A percentile compares a stretch with the other conserved stretches of the same genome.
phyloP scores from a whole-genome alignment of 2,113 vertebrate species.

The Spea multiplicata region DNA sequence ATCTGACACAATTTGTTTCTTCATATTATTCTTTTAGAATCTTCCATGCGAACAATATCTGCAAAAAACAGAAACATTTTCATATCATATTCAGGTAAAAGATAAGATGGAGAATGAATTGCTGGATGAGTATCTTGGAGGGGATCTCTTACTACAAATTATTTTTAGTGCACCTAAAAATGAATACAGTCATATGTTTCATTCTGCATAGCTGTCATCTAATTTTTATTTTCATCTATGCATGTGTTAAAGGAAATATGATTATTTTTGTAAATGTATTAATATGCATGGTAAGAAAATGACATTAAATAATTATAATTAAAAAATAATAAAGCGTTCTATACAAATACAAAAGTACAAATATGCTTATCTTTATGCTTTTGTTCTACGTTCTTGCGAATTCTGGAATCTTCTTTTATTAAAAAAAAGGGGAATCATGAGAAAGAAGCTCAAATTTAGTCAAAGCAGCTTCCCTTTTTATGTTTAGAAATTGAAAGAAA shows the following conservation, averaged over 20 bases:
- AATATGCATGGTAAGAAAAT: too few relatives aligned
- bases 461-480: slow-evolving; percentile 78
- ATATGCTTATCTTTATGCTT: neutral
- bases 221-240: neutral
- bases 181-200: too few relatives aligned
- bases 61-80: slow-evolving; percentile 69
- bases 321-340: too few relatives aligned
- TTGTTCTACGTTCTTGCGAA: slow-evolving; percentile 3
- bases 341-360: too few relatives aligned
- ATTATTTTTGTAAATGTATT: too few relatives aligned
- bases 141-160: slow-evolving; percentile 15
- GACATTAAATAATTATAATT: too few relatives aligned
- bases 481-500: slow-evolving; percentile 88
- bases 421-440: slow-evolving; percentile 4
- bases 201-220: too few relatives aligned
- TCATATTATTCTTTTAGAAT: slow-evolving; percentile 57
- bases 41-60: slow-evolving; percentile 65
- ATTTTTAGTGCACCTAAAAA: slow-evolving; percentile 23
- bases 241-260: slow-evolving; percentile 22
- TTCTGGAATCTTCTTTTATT: slow-evolving; percentile 21
- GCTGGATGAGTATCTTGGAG: slow-evolving; percentile 63
- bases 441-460: slow-evolving; percentile 58
- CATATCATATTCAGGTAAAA: slow-evolving; percentile 69
- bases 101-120: slow-evolving; percentile 74
- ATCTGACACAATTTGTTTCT: slow-evolving; percentile 56